These are phyloP conservation scores for Ammodytes marinus DNA, from an alignment of 2,113 vertebrate genomes.

Conservation along the genomic window DNA sequence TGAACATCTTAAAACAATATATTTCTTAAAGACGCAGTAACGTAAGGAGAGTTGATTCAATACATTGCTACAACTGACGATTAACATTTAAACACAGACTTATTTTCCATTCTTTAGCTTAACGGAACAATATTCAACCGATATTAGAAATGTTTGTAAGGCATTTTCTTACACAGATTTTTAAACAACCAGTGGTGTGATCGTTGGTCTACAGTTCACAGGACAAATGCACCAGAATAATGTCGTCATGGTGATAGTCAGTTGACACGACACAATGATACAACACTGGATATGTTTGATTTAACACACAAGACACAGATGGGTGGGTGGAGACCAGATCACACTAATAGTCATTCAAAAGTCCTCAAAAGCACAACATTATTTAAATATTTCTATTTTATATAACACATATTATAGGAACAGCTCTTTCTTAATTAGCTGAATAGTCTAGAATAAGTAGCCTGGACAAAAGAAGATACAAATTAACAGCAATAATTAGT, in stretches of 20 bases:
- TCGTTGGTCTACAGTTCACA: constrained; percentile 35
- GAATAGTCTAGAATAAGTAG: neutral
- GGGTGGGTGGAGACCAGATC: constrained; percentile 49
- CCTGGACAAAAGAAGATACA: neutral
- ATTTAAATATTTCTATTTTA: neutral
- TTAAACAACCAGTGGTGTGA: constrained; percentile 72
- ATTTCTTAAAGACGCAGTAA: neutral
- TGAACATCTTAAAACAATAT: constrained; percentile 10
- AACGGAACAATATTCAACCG: neutral
- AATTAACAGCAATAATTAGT: too few species aligned
- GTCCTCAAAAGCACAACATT: neutral
- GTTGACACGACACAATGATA: constrained; percentile 10
- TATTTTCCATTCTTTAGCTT: neutral
- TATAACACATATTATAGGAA: neutral
- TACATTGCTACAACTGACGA: neutral
- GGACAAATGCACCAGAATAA: constrained; percentile 24
- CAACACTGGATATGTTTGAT: constrained; percentile 45
- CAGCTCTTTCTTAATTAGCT: neutral
- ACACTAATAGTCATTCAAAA: constrained; percentile 73
- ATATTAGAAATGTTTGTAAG: neutral
- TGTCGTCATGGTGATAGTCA: constrained; percentile 6
- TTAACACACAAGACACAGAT: constrained; percentile 35
- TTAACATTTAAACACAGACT: neutral
- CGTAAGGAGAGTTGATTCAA: neutral
- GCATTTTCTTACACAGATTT: constrained; percentile 1